phyloP scores from a whole-genome alignment of 2,888 invertebrate genomes.

The Sphaerophoria taeniata region DNA sequence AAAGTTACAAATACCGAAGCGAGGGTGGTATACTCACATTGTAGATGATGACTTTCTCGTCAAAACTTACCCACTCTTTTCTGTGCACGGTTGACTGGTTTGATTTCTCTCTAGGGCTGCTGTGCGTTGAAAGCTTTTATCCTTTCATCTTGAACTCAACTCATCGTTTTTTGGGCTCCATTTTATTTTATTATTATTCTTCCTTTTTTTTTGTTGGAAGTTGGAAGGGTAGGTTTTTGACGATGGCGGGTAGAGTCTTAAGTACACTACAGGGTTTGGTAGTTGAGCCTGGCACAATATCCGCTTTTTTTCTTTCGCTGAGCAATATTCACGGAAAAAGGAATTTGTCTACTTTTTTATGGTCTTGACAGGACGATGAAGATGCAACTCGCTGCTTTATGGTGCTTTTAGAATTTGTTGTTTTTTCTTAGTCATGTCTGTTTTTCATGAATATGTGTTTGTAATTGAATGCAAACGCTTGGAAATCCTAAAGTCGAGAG shows the following conservation, averaged over 20 bases:
- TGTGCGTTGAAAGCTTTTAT: slow-evolving; percentile 56
- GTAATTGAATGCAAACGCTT: slow-evolving; percentile 74
- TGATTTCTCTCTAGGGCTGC: slow-evolving; percentile 39
- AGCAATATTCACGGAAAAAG: slow-evolving; percentile 21
- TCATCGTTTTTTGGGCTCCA: slow-evolving; percentile 11
- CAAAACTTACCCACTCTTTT: slow-evolving; percentile 36
- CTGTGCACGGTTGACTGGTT: slow-evolving; percentile 33
- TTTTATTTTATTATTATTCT: slow-evolving; percentile 32
- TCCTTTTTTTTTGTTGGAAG: neutral
- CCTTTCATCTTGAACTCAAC: slow-evolving; percentile 44
- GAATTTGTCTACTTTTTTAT: slow-evolving; percentile 29
- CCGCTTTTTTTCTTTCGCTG: slow-evolving; percentile 28
- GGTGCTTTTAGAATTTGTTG: slow-evolving; percentile 41
- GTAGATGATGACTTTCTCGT: slow-evolving; percentile 44
- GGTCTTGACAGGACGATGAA: neutral
- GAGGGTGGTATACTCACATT: slow-evolving; percentile 27
- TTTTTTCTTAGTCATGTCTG: slow-evolving; percentile 15
- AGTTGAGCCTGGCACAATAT: slow-evolving; percentile 27
- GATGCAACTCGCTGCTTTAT: slow-evolving; percentile 38
- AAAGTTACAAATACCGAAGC: slow-evolving; percentile 1
- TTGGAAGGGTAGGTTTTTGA: slow-evolving; percentile 33
- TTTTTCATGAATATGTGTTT: slow-evolving; percentile 63
- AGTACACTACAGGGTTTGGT: neutral
- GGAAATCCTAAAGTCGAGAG: slow-evolving; percentile 50
- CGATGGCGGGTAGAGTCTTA: neutral